Evolutionary conservation across 92 coral and sea anemone genomes (phyloP), one percentile per base, ranked within the genome.

Genomic region (Zoanthus gigantus): DNA sequence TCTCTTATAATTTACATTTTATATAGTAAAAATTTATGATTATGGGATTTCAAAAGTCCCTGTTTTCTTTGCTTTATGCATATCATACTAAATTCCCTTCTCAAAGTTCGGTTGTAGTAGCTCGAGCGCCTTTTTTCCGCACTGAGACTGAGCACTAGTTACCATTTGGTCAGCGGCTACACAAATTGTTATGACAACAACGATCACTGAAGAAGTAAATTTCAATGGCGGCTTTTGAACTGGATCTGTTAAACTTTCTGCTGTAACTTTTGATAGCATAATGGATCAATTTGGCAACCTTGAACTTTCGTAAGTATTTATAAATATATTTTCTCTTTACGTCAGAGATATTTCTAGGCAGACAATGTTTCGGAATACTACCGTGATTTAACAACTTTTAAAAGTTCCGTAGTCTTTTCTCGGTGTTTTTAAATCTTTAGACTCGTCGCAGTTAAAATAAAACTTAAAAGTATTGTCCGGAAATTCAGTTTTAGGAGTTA

Each of bases 231-330:
- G 71, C 8, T 44, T 23, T 23, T 23, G 23, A 12, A 16, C 68
- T 34, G 53, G 54, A 42, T 17, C 61, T 54, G 16, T 2, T 10
- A 1, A 57, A 34, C 31, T n/a, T 78, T 30, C 44, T 13, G 6
- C 10, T 15, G 12, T 75, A 34, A 14, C 65, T 57, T 77, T 30
- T 32, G 50, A 78, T 28, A 78, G 71, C 68, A 34, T 37, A 78
- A 94, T 94, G 97, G 97, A 94, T 89, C 97, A 94, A 73, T 94
- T 94, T 88, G 97, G 97, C 83, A 90, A 90, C 63, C 84, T 94
- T 90, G 93, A 94, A 80, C 97, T 94, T 83, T 89, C 93, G 97
- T 94, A 90, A 84, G 97, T 73, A 54, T 31, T 78, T 2, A 57
- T 16, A 5, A 0, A 66, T 31, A 71, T 4, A 58, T 60, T 73